A percentile compares a stretch with the other conserved stretches of the same genome.
Conservation (phyloP, 2,113 vertebrate genomes). For the Oryzias javanicus region DNA sequence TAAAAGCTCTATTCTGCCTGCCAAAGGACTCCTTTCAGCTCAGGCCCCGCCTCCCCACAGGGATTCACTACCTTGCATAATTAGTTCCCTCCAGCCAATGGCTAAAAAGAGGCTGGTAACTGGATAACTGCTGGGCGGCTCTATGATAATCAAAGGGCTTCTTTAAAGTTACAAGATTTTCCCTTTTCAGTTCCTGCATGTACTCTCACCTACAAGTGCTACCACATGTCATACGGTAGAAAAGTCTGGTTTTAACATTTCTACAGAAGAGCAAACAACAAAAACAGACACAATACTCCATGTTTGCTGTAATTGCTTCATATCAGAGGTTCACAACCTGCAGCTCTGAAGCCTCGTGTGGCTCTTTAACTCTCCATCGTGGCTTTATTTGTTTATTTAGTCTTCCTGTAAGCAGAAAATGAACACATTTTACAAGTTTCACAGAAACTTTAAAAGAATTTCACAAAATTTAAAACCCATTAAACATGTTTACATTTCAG, state of each 20-base stretch:
- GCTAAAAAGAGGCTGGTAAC: conserved; percentile 71
- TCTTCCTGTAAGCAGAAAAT: no score
- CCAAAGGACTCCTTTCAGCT: conserved; percentile 85
- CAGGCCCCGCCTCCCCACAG: conserved; percentile 76
- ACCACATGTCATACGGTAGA: conserved; percentile 9
- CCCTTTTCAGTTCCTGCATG: conserved; percentile 46
- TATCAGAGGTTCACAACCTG: no score
- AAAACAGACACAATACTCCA: neutral
- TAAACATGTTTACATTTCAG: no score
- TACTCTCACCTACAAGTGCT: conserved; percentile 30
- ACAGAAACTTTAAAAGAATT: no score
- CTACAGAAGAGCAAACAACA: neutral
- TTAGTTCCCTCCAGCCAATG: conserved; percentile 76
- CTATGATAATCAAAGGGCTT: conserved; percentile 82
- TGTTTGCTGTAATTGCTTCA: neutral
- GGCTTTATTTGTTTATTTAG: no score
- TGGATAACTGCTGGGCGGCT: conserved; percentile 78
- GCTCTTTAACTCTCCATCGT: no score
- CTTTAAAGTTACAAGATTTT: conserved; percentile 76
- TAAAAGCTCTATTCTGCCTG: conserved; percentile 86
- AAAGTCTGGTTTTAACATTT: neutral
- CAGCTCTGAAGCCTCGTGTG: no score
- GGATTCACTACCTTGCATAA: conserved; percentile 84
- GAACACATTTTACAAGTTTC: no score
- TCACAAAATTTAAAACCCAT: no score